These are phyloP conservation scores for Periparus ater DNA, from an alignment of 2,797 vertebrate species.

Conservation along the genomic window DNA sequence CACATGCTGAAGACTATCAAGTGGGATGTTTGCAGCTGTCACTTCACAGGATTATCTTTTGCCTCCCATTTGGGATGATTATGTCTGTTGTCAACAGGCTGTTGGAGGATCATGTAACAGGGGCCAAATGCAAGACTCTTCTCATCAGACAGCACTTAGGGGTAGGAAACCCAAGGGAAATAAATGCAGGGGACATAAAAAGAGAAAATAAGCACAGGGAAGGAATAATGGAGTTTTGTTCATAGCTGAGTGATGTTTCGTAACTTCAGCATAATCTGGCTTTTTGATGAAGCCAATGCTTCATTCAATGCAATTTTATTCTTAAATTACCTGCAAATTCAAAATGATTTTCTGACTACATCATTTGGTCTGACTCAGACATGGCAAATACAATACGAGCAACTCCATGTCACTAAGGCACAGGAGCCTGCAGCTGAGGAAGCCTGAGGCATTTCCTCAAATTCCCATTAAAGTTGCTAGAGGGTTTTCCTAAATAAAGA, in stretches of 20 bases:
- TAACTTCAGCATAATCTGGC: neutral
- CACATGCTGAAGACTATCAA: conserved; percentile 57
- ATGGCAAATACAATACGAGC: conserved; percentile 55
- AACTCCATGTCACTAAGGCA: neutral
- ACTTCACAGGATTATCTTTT: conserved; percentile 64
- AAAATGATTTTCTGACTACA: conserved; percentile 57
- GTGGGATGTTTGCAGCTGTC: conserved; percentile 68
- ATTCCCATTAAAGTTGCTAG: neutral
- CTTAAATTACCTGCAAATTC: conserved; percentile 71
- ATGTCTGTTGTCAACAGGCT: conserved; percentile 50
- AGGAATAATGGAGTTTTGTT: neutral
- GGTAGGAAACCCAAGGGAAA: neutral
- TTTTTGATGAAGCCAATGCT: conserved; percentile 50
- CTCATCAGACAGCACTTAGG: neutral
- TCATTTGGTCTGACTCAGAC: conserved; percentile 59
- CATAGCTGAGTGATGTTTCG: neutral
- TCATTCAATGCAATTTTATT: conserved; percentile 74
- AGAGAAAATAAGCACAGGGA: neutral
- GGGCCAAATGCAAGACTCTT: neutral
- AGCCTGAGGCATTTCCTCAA: neutral
- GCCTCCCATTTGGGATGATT: conserved; percentile 32
- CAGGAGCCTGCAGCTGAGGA: neutral
- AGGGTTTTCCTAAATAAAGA: neutral
- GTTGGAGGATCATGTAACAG: neutral
- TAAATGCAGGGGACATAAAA: neutral